Conservation (phyloP, 2,888 invertebrate genomes). For the Nephrotoma flavescens region DNA sequence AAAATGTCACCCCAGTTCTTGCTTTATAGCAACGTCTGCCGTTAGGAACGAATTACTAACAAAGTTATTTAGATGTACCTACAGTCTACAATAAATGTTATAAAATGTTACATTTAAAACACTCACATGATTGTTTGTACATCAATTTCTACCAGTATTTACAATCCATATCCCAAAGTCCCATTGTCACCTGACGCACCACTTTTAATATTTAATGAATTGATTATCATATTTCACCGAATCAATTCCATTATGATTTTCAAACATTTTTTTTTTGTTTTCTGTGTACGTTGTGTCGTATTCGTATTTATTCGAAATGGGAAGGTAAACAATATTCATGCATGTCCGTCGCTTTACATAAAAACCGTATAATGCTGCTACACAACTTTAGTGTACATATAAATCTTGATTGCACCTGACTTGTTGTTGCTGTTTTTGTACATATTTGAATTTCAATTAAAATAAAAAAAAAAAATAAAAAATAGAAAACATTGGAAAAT, state of each 20-base stretch:
- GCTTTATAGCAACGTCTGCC: too few relatives aligned
- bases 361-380: not conserved
- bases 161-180: not conserved
- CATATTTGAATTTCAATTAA: not conserved
- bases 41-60: too few relatives aligned
- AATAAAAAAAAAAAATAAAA: not conserved
- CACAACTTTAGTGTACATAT: not conserved
- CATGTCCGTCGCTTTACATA: not conserved
- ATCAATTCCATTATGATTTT: not conserved
- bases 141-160: not conserved
- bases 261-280: not conserved
- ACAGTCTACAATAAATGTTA: too few relatives aligned
- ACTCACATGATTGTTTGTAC: not conserved
- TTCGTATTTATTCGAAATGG: not conserved
- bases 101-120: too few relatives aligned
- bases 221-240: not conserved
- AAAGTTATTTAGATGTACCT: too few relatives aligned
- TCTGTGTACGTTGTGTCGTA: too few relatives aligned
- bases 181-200: not conserved
- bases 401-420: not conserved
- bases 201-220: not conserved
- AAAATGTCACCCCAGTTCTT: too few relatives aligned
- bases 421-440: not conserved
- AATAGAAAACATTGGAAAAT: not conserved
- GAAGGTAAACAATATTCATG: not conserved